Percentiles rank a stretch among this genome's conserved stretches.
Conservation (phyloP, 2,888 invertebrate species). For the Carcina quercana region DNA sequence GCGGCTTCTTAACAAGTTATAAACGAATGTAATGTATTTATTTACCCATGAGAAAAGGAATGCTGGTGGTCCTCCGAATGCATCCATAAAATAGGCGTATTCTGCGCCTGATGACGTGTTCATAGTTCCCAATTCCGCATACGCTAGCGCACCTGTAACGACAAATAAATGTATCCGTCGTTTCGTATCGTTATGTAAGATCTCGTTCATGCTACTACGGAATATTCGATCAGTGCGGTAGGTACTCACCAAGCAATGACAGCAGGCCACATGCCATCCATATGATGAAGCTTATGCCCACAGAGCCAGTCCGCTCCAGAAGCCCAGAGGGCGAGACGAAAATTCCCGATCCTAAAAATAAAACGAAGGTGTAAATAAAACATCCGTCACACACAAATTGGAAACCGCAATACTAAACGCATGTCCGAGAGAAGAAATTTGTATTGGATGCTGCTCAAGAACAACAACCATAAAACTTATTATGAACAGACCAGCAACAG, state of each 20-base stretch:
- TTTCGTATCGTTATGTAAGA: no score
- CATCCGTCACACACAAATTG: no score
- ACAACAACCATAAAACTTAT: no score
- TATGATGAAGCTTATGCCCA: constrained; percentile 94
- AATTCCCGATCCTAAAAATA: constrained; percentile 91
- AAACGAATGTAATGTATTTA: neutral
- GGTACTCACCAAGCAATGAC: constrained; percentile 85
- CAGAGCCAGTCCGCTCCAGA: constrained; percentile 92
- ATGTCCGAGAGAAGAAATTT: no score
- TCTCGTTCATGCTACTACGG: no score
- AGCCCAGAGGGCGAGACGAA: constrained; percentile 98
- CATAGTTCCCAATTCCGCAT: constrained; percentile 96
- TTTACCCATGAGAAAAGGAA: constrained; percentile 94
- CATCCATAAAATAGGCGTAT: constrained; percentile 97
- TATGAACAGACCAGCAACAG: no score
- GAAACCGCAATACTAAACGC: no score
- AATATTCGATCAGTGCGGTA: no score
- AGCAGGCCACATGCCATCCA: constrained; percentile 96
- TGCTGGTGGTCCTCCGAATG: constrained; percentile 93
- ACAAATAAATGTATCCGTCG: no score
- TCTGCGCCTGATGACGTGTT: constrained; percentile 96
- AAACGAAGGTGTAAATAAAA: no score
- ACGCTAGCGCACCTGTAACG: constrained; percentile 89
- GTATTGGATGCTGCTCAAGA: no score
- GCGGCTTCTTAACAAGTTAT: neutral